phyloP scores from a whole-genome alignment of 2,113 vertebrate species.

The Diglossa brunneiventris region DNA sequence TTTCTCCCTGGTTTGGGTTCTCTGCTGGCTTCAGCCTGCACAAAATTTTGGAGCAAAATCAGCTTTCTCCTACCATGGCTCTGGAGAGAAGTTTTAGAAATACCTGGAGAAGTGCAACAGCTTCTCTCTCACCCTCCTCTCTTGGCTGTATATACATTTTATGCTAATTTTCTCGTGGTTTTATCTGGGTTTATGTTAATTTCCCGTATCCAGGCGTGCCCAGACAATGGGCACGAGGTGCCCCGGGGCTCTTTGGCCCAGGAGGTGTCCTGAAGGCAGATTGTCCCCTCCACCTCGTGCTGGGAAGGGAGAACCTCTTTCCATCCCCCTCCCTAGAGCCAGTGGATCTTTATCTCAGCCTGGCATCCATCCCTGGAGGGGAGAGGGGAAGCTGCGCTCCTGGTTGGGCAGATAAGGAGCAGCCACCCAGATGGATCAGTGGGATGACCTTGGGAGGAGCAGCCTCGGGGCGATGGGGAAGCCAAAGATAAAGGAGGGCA shows the following conservation, averaged over 20 bases:
- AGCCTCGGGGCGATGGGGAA: neutral
- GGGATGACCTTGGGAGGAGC: neutral
- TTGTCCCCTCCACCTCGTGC: neutral
- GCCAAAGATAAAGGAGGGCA: neutral
- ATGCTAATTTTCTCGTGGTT: neutral
- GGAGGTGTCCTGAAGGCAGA: neutral
- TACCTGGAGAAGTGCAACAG: fast-evolving
- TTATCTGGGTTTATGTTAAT: neutral
- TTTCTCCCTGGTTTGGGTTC: neutral
- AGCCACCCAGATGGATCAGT: neutral
- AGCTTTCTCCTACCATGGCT: neutral
- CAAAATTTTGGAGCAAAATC: neutral
- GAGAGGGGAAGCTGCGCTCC: neutral
- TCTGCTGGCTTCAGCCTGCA: neutral
- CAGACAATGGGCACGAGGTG: fast-evolving
- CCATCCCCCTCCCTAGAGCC: neutral
- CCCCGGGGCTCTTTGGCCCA: neutral
- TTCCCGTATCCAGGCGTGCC: neutral
- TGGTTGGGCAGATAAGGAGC: neutral
- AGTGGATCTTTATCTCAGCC: neutral
- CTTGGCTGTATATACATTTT: neutral
- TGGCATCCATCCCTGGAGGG: neutral
- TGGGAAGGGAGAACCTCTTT: neutral
- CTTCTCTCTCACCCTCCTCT: neutral
- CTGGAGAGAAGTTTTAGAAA: neutral